These are phyloP conservation scores for Hirudo medicinalis DNA, from an alignment of 1,140 invertebrate genomes.

Conservation along the genomic window DNA sequence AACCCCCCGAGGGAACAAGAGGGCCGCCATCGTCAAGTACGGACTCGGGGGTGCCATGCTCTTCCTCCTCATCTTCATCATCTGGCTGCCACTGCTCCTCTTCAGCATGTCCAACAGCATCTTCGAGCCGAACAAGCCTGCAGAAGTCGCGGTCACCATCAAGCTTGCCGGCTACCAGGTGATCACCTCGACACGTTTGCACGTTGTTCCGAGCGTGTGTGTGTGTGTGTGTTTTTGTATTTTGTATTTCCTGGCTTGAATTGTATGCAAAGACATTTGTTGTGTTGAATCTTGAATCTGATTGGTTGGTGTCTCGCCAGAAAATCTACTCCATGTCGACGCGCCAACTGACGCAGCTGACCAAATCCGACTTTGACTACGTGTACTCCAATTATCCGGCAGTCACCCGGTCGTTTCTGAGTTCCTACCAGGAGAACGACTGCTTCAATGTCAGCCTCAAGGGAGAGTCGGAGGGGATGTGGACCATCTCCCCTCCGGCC, in stretches of 20 bases:
- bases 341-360: too few relatives aligned
- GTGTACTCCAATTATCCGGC: too few relatives aligned
- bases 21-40: conserved; percentile 69
- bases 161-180: conserved; percentile 13
- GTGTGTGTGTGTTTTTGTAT: too few relatives aligned
- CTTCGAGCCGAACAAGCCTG: conserved; percentile 70
- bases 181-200: neutral
- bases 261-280: too few relatives aligned
- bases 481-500: neutral
- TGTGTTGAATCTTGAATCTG: too few relatives aligned
- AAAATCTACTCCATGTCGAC: too few relatives aligned
- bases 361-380: too few relatives aligned
- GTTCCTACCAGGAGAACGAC: neutral
- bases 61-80: conserved; percentile 76
- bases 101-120: conserved; percentile 90
- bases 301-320: too few relatives aligned
- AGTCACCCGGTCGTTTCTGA: neutral
- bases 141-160: conserved; percentile 25
- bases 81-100: conserved; percentile 90
- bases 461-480: neutral
- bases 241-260: too few relatives aligned
- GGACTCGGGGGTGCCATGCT: conserved; percentile 74
- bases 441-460: conserved; percentile 1
- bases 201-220: too few relatives aligned
- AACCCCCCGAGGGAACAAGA: conserved; percentile 56